phyloP scores from a whole-genome alignment of 1,140 invertebrate genomes.

The Sinonovacula constricta region DNA sequence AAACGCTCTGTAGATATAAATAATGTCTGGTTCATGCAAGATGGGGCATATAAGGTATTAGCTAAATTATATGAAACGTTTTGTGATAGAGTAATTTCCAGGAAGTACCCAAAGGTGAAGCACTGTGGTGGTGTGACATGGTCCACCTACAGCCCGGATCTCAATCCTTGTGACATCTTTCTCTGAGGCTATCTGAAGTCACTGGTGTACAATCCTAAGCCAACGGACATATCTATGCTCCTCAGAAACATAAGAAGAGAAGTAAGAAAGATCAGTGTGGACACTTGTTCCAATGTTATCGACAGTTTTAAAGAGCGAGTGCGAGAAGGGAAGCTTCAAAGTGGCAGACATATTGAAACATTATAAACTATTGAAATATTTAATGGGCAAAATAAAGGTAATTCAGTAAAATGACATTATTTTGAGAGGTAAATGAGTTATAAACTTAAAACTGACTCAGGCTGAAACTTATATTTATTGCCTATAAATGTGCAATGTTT shows the following conservation, averaged over 20 bases:
- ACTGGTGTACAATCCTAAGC: neutral
- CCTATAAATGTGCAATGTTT: too few species aligned
- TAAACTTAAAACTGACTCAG: too few species aligned
- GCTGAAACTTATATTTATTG: too few species aligned
- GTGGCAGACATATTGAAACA: neutral
- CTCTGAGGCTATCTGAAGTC: conserved; percentile 15
- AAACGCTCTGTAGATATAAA: neutral
- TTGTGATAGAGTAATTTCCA: neutral
- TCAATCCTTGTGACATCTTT: conserved; percentile 17
- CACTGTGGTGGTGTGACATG: conserved; percentile 15
- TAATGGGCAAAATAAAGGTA: too few species aligned
- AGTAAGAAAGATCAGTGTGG: neutral
- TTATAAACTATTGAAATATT: neutral
- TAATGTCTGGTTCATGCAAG: neutral
- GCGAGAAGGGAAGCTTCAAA: neutral
- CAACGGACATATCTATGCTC: conserved; percentile 7
- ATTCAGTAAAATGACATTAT: too few species aligned
- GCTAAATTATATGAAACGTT: neutral
- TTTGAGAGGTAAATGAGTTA: too few species aligned
- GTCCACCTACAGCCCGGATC: conserved; percentile 6
- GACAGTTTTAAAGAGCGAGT: neutral
- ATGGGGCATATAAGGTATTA: neutral
- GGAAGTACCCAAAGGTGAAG: neutral
- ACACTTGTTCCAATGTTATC: neutral
- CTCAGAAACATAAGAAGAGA: conserved; percentile 8